These are phyloP conservation scores for Spatulosminthurus flaviceps DNA, from an alignment of 2,888 invertebrate species.

Conservation along the genomic window DNA sequence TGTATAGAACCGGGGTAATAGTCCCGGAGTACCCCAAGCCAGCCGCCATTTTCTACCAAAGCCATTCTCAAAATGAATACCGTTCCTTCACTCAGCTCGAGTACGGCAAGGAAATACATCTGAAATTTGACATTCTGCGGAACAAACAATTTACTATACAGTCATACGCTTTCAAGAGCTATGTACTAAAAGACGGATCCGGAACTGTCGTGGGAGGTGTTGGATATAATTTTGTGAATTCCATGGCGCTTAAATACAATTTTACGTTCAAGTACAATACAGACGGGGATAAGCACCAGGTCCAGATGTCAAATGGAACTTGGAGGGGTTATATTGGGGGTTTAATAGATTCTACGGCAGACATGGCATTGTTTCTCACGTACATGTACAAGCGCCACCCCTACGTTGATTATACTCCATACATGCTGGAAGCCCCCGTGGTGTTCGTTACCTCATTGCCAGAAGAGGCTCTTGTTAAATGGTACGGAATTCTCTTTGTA, in stretches of 20 bases:
- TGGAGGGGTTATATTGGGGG: background rate
- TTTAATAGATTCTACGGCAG: background rate
- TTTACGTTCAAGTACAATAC: background rate
- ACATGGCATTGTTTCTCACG: background rate
- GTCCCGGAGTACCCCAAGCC: no score
- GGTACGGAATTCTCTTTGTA: slow-evolving; percentile 16
- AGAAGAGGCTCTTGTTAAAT: background rate
- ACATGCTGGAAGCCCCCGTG: background rate
- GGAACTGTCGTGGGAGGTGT: background rate
- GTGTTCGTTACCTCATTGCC: slow-evolving; percentile 15
- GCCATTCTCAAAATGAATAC: no score
- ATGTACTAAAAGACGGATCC: background rate
- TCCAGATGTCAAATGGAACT: slow-evolving; percentile 14
- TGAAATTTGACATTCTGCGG: no score
- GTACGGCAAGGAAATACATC: no score
- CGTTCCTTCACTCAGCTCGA: no score
- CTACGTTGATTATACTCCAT: background rate
- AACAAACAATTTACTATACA: background rate
- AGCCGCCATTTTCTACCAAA: no score
- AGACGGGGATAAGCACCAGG: background rate
- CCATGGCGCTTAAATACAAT: background rate
- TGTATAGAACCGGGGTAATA: background rate
- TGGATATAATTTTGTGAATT: slow-evolving; percentile 52
- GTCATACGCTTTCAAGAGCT: background rate
- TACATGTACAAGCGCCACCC: background rate